Evolutionary conservation across 1,140 invertebrate genomes (phyloP), one percentile per base, ranked within the genome.

Genomic region (Hestina assimilis): DNA sequence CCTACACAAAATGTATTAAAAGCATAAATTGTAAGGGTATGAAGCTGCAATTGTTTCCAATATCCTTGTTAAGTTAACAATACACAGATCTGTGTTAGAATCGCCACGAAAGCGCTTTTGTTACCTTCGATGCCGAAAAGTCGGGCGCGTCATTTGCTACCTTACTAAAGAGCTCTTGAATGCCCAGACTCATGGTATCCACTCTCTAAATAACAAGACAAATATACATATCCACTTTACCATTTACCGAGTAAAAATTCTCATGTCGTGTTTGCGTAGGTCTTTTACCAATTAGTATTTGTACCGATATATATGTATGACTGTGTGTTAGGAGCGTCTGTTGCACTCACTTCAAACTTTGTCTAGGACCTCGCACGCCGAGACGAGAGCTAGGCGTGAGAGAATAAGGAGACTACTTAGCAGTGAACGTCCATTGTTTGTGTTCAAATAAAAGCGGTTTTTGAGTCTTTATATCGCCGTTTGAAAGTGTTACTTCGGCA

Each of bases 241-340:
- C 84, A 85, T 85, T 85, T 83, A 87, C 79, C 69, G 52, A 79
- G 81, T 85, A 84, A 87, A 87, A 85, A 83, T 83, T 83, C 76
- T 78, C 84, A 77, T 76, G 74, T 80, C 61, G 42, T 87, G 81
- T 87, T 84, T 87, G 81, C 74, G 75, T 80, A 86, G 82, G 84
- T 76, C 81, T 86, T 84, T 84, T 84, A 86, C 81, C 81, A 85
- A 87, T 87, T 87, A 84, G 77, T 84, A 81, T 86, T 86, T 83
- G 75, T 77, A 84, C 79, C 81, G 76, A 86, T 82, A 80, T 83
- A 80, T 72, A 80, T 64, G 72, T 69, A 63, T 73, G 67, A 65
- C 66, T 60, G 66, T 75, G 65, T 64, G 69, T 71, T 63, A 66
- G 66, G 71, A 71, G 67, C 75, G 81, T 72, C 63, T 71, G 67